Evolutionary conservation across 2,113 vertebrate genomes (phyloP), one percentile per base, ranked within the genome.

Genomic region (Psittacula cyanocephala): DNA sequence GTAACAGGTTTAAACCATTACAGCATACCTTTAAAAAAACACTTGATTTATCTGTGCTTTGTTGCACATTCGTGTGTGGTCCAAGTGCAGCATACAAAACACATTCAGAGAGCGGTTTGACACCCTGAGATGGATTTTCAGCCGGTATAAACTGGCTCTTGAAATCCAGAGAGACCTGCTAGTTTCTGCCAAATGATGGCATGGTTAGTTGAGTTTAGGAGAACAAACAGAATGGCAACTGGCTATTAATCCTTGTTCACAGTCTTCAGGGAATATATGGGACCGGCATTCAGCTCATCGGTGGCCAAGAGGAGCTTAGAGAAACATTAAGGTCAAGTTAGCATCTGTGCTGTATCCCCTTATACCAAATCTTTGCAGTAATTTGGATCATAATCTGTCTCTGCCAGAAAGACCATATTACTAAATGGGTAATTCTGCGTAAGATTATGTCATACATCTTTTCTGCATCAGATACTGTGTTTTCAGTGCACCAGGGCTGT

Each of bases 1-100:
- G 41, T 20, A 39, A 43, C 44, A 63, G 50, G 10, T 57, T 65
- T 52, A 57, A 70, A 60, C 14, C 50, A 78, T 89, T 25, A 20
- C 11, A 37, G 20, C 12, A 13, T 77, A 53, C 49, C 71, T 59
- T 79, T 47, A 47, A 49, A 68, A 44, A 57, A 57, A 27, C 33
- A 4, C 17, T 2, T 24, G 19, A 22, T 37, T 85, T 65, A 24
- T n/a, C 60, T 39, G 33, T 19, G 41, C 25, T 31, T 46, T 9
- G 27, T 29, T 50, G 49, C 23, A 24, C n/a, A 20, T 0, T 57
- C 20, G 0, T 4, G 24, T 2, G 1, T 1, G 1, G 57, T 35
- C 47, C 37, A 29, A 69, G 50, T 3, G 6, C 50, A 18, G 25
- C 13, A 10, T 15, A 33, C 46, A 19, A 23, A 78, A 46, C 1